Evolutionary conservation across 2,797 vertebrate genomes (phyloP).

Genomic region (Cryptoblepharus egeriae): DNA sequence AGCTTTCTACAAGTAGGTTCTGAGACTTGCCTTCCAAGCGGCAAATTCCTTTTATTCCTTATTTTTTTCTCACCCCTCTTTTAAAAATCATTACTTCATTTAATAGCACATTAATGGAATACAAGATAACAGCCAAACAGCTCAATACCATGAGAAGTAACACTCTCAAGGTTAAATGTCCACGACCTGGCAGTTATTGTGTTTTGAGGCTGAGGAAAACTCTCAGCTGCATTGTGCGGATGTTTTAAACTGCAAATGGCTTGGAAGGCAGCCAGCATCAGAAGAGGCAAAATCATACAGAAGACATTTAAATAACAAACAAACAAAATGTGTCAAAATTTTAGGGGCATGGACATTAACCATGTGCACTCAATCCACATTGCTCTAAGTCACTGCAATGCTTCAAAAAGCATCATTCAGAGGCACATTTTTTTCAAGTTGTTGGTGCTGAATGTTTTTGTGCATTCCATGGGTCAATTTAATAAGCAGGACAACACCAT

Average conservation of each 20-base stretch:
- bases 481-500: too few relatives aligned
- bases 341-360: not conserved
- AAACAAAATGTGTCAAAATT: not conserved
- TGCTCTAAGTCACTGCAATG: not conserved
- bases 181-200: constrained; percentile 39
- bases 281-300: not conserved
- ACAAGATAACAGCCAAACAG: constrained; percentile 37
- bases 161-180: constrained; percentile 47
- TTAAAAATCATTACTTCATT: constrained; percentile 53
- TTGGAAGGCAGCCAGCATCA: constrained; percentile 8
- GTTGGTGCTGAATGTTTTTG: not conserved
- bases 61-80: constrained; percentile 41
- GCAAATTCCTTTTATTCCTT: constrained; percentile 22
- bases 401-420: not conserved
- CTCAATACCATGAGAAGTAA: constrained; percentile 53
- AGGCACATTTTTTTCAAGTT: not conserved
- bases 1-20: constrained; percentile 43
- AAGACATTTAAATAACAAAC: not conserved
- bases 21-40: constrained; percentile 51
- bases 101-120: constrained; percentile 52
- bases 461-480: not conserved
- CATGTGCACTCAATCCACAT: not conserved
- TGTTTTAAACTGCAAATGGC: constrained; percentile 16
- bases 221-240: not conserved
- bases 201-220: constrained; percentile 32